phyloP scores from a whole-genome alignment of 2,888 invertebrate genomes.

The Allophyes oxyacanthae region DNA sequence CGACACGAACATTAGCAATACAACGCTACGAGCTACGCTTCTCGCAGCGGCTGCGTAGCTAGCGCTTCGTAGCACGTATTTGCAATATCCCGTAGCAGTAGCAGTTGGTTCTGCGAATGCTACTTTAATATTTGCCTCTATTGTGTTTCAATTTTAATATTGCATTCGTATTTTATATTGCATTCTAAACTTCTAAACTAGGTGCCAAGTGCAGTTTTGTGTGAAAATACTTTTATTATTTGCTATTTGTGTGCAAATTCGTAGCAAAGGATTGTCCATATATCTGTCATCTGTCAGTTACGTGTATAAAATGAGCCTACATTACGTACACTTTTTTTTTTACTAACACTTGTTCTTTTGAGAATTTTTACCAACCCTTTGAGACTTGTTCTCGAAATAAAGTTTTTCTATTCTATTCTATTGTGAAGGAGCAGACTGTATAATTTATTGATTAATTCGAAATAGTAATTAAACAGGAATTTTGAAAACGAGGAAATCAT shows the following conservation, averaged over 20 bases:
- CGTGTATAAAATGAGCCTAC: too few relatives aligned
- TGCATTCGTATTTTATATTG: slow-evolving; percentile 42
- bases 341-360: too few relatives aligned
- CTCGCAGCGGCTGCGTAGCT: slow-evolving; percentile 46
- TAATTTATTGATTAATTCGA: too few relatives aligned
- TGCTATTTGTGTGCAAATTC: background rate
- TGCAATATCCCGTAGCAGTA: slow-evolving; percentile 57
- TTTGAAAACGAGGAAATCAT: too few relatives aligned
- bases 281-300: too few relatives aligned
- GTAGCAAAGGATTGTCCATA: too few relatives aligned
- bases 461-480: too few relatives aligned
- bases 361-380: too few relatives aligned
- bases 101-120: slow-evolving; percentile 49
- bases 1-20: slow-evolving; percentile 36
- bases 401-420: too few relatives aligned
- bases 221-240: slow-evolving; percentile 2
- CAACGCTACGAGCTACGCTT: slow-evolving; percentile 29
- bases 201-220: slow-evolving; percentile 4
- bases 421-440: too few relatives aligned
- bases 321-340: too few relatives aligned
- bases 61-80: slow-evolving; percentile 58
- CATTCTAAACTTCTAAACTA: slow-evolving; percentile 16
- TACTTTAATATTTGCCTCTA: slow-evolving; percentile 54
- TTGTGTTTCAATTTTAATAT: slow-evolving; percentile 56
- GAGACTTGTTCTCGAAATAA: too few relatives aligned